Evolutionary conservation across 1,140 invertebrate genomes (phyloP).

Genomic region (Aleiodes sp.): DNA sequence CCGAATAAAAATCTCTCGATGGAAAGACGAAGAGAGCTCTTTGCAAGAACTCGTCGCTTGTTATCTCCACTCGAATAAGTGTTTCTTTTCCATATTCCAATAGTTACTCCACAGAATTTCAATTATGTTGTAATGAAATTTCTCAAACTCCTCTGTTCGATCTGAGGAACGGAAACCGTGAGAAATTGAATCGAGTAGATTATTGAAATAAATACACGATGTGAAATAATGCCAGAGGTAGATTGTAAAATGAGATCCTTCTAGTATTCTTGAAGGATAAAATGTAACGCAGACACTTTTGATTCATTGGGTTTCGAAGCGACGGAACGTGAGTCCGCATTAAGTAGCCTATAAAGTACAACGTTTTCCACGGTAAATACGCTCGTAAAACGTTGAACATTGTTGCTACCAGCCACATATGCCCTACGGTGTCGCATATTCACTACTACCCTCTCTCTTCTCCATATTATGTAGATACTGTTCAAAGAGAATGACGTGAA

Average conservation of each 20-base stretch:
- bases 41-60: no score
- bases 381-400: slow-evolving; percentile 58
- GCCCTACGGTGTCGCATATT: slow-evolving; percentile 1
- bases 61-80: no score
- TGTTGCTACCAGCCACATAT: slow-evolving; percentile 35
- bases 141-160: not conserved
- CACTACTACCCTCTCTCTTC: no score
- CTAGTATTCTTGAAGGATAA: not conserved
- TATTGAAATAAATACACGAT: no score
- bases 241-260: no score
- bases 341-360: slow-evolving; percentile 63
- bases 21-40: no score
- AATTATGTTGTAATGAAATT: not conserved
- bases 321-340: slow-evolving; percentile 61
- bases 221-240: no score
- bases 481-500: not conserved
- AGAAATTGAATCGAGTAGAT: not conserved
- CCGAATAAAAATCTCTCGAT: no score
- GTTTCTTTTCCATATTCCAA: no score
- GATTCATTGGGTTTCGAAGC: slow-evolving; percentile 56
- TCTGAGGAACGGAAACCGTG: not conserved
- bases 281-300: slow-evolving; percentile 37
- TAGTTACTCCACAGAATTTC: no score
- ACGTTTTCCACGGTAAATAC: slow-evolving; percentile 59
- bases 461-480: not conserved